These are phyloP conservation scores for Anarsia innoxiella DNA, from an alignment of 2,888 invertebrate genomes.

Conservation along the genomic window DNA sequence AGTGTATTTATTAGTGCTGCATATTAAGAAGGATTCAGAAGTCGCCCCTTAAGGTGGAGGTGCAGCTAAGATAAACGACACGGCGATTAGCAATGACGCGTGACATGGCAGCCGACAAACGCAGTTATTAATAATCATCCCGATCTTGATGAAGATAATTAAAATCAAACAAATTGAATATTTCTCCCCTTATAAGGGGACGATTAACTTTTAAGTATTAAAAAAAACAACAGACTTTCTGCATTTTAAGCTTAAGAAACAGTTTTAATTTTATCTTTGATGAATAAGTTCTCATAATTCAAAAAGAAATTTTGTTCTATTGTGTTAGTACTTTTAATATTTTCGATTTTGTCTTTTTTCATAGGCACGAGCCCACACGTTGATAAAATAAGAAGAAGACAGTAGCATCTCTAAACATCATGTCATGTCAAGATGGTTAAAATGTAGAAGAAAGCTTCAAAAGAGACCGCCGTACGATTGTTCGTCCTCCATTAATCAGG, in stretches of 20 bases:
- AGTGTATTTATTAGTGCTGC: too few relatives aligned
- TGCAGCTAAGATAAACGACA: constrained; percentile 42
- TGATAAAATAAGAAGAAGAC: constrained; percentile 17
- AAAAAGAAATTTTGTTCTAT: too few relatives aligned
- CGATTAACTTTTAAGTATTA: too few relatives aligned
- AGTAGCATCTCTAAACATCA: constrained; percentile 29
- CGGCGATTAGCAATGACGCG: constrained; percentile 52
- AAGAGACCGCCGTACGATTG: constrained; percentile 30
- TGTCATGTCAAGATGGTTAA: constrained; percentile 13
- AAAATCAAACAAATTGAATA: constrained; percentile 60
- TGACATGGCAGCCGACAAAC: constrained; percentile 45
- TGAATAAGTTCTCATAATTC: too few relatives aligned
- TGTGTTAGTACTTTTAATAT: too few relatives aligned
- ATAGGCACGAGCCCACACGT: too few relatives aligned
- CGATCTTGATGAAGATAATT: constrained; percentile 48
- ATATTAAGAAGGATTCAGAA: too few relatives aligned
- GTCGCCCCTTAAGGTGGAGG: constrained; percentile 4
- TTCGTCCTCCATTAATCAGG: constrained; percentile 48
- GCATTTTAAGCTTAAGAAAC: too few relatives aligned
- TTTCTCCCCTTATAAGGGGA: constrained; percentile 25
- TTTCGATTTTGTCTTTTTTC: too few relatives aligned
- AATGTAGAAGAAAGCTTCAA: constrained; percentile 23
- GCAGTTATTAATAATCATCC: constrained; percentile 49
- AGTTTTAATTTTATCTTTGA: too few relatives aligned
- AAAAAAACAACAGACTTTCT: too few relatives aligned